A percentile compares a stretch with the other conserved stretches of the same genome.
Evolutionary conservation across 2,888 invertebrate species (phyloP).

Genomic region (Neoitamus cyanurus): DNA sequence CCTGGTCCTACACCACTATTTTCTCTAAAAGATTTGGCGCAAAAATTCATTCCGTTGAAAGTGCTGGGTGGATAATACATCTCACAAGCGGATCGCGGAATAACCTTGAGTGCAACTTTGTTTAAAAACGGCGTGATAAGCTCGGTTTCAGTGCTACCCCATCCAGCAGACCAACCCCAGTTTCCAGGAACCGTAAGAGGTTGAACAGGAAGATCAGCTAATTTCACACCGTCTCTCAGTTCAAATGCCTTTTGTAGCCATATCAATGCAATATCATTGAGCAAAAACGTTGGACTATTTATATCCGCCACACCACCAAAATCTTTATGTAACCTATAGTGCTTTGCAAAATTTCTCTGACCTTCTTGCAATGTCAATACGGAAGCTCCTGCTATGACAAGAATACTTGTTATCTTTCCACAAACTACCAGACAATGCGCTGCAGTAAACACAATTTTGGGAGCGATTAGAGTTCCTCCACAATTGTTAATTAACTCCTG

Average conservation of each 20-base stretch:
- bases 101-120: neutral
- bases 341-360: neutral
- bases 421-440: neutral
- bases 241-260: neutral
- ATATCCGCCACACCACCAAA: neutral
- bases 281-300: neutral
- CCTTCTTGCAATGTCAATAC: neutral
- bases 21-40: neutral
- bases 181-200: neutral
- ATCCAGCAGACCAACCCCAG: neutral
- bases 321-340: neutral
- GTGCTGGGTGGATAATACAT: neutral
- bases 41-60: neutral
- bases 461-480: neutral
- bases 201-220: neutral
- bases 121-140: neutral
- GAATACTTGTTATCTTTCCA: neutral
- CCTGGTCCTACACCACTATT: neutral
- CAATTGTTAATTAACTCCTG: neutral
- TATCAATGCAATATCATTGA: neutral
- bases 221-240: neutral
- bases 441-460: neutral
- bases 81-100: neutral
- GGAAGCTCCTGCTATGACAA: neutral
- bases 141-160: neutral